These are phyloP conservation scores for Brevimyrus niger DNA, from an alignment of 2,113 vertebrate genomes.

Conservation along the genomic window DNA sequence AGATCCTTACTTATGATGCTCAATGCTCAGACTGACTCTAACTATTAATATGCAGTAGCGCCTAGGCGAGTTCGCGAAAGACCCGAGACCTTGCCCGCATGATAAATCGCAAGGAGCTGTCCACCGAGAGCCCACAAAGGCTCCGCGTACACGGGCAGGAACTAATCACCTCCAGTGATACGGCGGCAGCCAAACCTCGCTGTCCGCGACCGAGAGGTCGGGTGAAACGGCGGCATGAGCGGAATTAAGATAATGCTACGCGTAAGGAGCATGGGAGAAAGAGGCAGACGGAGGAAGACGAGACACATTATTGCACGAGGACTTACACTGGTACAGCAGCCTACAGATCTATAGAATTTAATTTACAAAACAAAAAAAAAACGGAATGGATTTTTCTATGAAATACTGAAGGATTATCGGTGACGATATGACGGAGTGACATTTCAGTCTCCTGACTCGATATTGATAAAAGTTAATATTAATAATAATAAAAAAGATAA, in stretches of 20 bases:
- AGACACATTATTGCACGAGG: neutral
- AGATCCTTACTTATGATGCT: neutral
- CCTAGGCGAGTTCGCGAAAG: neutral
- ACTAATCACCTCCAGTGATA: neutral
- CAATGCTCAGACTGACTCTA: neutral
- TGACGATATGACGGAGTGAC: neutral
- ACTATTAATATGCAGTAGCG: neutral
- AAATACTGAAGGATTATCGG: neutral
- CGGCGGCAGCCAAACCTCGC: neutral
- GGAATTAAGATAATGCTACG: neutral
- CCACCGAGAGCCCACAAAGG: neutral
- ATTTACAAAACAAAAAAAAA: neutral
- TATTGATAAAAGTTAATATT: slow-evolving; percentile 1
- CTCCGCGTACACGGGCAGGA: neutral
- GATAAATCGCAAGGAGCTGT: neutral
- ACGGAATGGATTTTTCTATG: neutral
- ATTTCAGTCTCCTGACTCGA: neutral
- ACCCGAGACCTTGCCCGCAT: neutral
- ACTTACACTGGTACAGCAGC: neutral
- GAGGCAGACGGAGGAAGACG: neutral
- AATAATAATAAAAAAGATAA: neutral
- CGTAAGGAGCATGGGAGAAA: neutral
- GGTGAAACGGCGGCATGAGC: neutral
- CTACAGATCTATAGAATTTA: neutral
- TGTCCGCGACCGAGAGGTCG: neutral